Percentiles rank a stretch among this genome's conserved stretches.
phyloP scores from a whole-genome alignment of 2,113 vertebrate genomes.

The Paedocypris sp. region DNA sequence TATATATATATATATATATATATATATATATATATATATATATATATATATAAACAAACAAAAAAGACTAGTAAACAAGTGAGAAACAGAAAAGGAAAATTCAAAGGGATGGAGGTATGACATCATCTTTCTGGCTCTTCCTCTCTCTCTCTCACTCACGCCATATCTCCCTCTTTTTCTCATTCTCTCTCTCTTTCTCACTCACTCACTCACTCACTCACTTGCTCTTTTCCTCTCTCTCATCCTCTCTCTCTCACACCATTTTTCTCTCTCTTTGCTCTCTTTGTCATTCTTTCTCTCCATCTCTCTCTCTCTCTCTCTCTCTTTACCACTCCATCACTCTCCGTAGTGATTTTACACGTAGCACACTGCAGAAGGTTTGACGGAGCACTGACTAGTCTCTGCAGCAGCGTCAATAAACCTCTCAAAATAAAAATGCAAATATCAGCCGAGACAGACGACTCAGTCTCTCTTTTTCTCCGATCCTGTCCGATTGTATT shows the following conservation, averaged over 20 bases:
- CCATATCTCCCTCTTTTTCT: slow-evolving; percentile 25
- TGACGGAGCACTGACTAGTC: slow-evolving; percentile 8
- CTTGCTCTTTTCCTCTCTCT: slow-evolving; percentile 10
- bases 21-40: too few species aligned
- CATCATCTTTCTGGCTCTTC: slow-evolving; percentile 40
- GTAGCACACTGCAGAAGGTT: slow-evolving; percentile 20
- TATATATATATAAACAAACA: too few species aligned
- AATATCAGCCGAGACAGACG: too few species aligned
- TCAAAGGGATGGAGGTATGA: slow-evolving; percentile 37
- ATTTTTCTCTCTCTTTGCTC: slow-evolving; percentile 29
- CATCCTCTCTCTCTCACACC: slow-evolving; percentile 8
- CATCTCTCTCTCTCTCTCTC: slow-evolving; percentile 15
- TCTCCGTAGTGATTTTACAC: slow-evolving; percentile 27
- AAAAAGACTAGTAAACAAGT: too few species aligned
- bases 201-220: slow-evolving; percentile 26
- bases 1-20: too few species aligned
- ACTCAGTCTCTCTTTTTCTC: too few species aligned
- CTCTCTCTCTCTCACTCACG: slow-evolving; percentile 26
- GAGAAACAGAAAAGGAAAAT: too few species aligned
- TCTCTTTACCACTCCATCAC: neutral
- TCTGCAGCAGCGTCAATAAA: neutral
- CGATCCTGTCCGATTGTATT: too few species aligned
- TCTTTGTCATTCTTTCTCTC: slow-evolving; percentile 21
- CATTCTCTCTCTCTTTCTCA: slow-evolving; percentile 20
- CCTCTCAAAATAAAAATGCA: neutral